Conservation (phyloP, 2,113 vertebrate species). For the human (Homo sapiens) region GRCh38 chr5:70908501-70909000, state of each 20-base stretch:
- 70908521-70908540: too few species aligned
- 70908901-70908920: neutral
- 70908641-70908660: neutral
- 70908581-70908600: neutral
- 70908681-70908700: constrained; percentile 4
- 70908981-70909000: neutral
- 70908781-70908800: neutral
- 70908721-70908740: neutral
- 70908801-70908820: neutral
- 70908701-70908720: constrained; percentile 3
- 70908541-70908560: too few species aligned
- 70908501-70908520: too few species aligned
- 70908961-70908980: neutral
- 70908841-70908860: neutral
- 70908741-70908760: constrained; percentile 6
- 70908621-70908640: neutral
- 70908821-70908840: constrained; percentile 14
- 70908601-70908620: neutral
- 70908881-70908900: neutral
- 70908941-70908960: neutral
- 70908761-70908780: neutral
- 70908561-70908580: neutral
- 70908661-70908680: neutral
- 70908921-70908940: neutral
- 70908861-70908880: constrained; percentile 3